These are phyloP conservation scores for Coenonympha glycerion DNA, from an alignment of 2,888 invertebrate genomes.

Conservation along the genomic window DNA sequence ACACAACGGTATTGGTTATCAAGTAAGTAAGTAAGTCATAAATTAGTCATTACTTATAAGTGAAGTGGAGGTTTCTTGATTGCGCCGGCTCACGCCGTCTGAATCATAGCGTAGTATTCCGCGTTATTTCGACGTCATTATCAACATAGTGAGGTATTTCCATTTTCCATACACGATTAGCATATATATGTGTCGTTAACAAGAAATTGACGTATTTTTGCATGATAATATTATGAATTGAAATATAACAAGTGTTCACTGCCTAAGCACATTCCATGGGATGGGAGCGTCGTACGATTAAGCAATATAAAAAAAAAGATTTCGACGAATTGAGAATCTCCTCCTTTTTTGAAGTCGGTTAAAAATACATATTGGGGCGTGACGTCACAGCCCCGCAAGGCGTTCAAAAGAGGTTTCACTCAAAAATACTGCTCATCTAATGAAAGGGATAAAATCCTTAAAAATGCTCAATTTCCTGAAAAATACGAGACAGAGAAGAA, in stretches of 20 bases:
- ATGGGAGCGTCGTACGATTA: no score
- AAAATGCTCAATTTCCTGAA: no score
- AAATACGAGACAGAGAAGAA: no score
- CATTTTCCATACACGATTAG: not conserved
- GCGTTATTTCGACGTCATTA: constrained; percentile 17
- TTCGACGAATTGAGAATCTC: no score
- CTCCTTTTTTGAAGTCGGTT: no score
- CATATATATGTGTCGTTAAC: not conserved
- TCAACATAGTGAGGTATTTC: constrained; percentile 5
- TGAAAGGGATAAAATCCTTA: no score
- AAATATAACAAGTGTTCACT: not conserved
- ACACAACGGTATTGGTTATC: constrained; percentile 6
- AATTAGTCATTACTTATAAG: constrained; percentile 2
- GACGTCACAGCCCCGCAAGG: no score
- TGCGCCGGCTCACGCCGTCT: constrained; percentile 6
- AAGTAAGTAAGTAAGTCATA: constrained; percentile 2
- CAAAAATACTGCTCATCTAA: no score
- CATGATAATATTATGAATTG: not conserved
- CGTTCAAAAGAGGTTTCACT: no score
- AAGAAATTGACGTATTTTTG: not conserved
- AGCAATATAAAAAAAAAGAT: no score
- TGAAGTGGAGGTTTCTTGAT: not conserved
- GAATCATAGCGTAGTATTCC: constrained; percentile 18
- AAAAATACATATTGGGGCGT: no score
- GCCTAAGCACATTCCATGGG: no score